Percentiles rank a stretch among this genome's conserved stretches.
Evolutionary conservation across 2,888 invertebrate species (phyloP).

Genomic region (Synergus gifuensis): DNA sequence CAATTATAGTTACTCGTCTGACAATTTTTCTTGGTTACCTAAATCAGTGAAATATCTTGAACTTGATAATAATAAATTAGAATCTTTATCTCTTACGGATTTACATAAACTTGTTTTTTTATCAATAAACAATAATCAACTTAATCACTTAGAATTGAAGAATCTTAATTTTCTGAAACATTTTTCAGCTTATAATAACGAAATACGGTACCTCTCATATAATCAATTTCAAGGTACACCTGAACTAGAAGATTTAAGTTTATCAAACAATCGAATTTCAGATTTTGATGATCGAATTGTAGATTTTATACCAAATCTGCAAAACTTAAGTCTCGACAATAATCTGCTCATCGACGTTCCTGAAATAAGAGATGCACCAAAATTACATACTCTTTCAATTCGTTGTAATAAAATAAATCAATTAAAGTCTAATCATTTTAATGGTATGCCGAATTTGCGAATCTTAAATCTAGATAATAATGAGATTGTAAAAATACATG

Average conservation of each 20-base stretch:
- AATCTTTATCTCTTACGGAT: neutral
- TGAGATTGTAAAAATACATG: conserved; percentile 3
- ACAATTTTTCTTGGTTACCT: neutral
- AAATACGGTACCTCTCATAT: neutral
- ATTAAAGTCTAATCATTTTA: conserved; percentile 6
- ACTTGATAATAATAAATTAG: neutral
- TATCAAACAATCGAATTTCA: conserved; percentile 40
- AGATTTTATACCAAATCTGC: conserved; percentile 31
- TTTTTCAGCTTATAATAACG: neutral
- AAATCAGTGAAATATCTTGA: neutral
- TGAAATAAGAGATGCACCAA: conserved; percentile 35
- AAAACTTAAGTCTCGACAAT: conserved; percentile 18
- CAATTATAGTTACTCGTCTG: no score
- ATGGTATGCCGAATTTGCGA: conserved; percentile 40
- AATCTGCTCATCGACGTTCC: conserved; percentile 38
- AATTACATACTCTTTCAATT: no score
- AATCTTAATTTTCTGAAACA: neutral
- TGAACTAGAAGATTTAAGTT: conserved; percentile 17
- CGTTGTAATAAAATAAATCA: no score
- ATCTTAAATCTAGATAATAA: conserved; percentile 46
- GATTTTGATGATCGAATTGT: conserved; percentile 34
- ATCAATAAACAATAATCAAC: conserved; percentile 17
- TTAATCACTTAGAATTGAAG: accelerated
- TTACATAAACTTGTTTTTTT: neutral
- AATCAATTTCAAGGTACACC: neutral